These are phyloP conservation scores for Oscheius myriophilus DNA, from an alignment of 2,888 invertebrate genomes.

Conservation along the genomic window DNA sequence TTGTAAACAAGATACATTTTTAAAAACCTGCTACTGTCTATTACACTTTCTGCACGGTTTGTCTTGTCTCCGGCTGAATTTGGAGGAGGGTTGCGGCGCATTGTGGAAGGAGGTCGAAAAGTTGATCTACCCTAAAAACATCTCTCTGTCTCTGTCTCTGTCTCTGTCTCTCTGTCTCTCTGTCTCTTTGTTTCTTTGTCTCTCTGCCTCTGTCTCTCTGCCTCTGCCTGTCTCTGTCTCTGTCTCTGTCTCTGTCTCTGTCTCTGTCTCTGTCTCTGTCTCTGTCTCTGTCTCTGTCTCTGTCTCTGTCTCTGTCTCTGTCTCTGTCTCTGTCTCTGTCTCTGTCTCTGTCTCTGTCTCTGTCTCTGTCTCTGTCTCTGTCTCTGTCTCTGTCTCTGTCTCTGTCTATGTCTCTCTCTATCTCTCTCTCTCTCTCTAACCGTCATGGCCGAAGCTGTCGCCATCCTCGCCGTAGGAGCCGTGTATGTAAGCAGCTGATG, in stretches of 20 bases:
- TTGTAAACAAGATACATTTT: no score
- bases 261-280: no score
- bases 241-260: no score
- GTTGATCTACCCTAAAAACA: conserved; percentile 41
- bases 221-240: no score
- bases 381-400: no score
- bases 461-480: conserved; percentile 53
- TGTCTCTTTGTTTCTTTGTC: no score
- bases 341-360: no score
- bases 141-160: neutral
- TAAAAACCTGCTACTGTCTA: neutral
- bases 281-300: neutral
- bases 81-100: conserved; percentile 15
- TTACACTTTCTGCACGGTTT: neutral
- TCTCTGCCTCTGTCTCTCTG: no score
- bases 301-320: conserved; percentile 3
- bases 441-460: conserved; percentile 53
- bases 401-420: no score
- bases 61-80: neutral
- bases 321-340: no score
- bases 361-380: no score
- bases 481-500: conserved; percentile 66
- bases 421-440: conserved; percentile 19
- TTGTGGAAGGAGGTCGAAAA: conserved; percentile 29
- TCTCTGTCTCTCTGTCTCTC: no score